These are phyloP conservation scores for Lutraria lutraria DNA, from an alignment of 2,888 invertebrate genomes.

Conservation along the genomic window DNA sequence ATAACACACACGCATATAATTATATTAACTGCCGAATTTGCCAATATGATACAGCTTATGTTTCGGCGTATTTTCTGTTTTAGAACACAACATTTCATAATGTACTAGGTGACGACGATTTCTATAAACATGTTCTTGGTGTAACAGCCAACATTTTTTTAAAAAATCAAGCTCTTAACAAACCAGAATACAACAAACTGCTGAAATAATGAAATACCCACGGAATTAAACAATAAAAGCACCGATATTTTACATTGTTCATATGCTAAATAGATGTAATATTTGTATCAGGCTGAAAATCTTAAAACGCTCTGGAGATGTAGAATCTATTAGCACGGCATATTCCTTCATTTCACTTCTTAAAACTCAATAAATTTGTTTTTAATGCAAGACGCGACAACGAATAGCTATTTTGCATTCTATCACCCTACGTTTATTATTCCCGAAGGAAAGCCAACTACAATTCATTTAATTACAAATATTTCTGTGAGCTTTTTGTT, in stretches of 20 bases:
- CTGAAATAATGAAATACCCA: no score
- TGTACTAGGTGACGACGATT: no score
- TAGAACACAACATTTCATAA: no score
- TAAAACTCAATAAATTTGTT: slow-evolving; percentile 50
- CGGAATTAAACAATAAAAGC: no score
- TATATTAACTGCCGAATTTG: no score
- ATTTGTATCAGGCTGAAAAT: neutral
- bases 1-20: no score
- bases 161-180: no score
- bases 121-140: no score
- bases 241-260: neutral
- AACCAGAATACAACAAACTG: no score
- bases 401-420: slow-evolving; percentile 45
- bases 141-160: no score
- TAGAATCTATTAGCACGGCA: neutral
- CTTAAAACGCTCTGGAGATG: slow-evolving; percentile 9
- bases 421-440: slow-evolving; percentile 37
- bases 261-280: neutral
- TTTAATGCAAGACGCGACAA: slow-evolving; percentile 31
- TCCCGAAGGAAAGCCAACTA: slow-evolving; percentile 35
- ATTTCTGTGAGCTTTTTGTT: slow-evolving; percentile 68
- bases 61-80: no score
- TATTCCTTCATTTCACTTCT: slow-evolving; percentile 31
- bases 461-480: slow-evolving; percentile 57
- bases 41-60: no score